A percentile compares a stretch with the other conserved stretches of the same genome.
These are phyloP conservation scores for Crotalus viridis DNA, from an alignment of 2,113 vertebrate genomes.

Conservation along the genomic window DNA sequence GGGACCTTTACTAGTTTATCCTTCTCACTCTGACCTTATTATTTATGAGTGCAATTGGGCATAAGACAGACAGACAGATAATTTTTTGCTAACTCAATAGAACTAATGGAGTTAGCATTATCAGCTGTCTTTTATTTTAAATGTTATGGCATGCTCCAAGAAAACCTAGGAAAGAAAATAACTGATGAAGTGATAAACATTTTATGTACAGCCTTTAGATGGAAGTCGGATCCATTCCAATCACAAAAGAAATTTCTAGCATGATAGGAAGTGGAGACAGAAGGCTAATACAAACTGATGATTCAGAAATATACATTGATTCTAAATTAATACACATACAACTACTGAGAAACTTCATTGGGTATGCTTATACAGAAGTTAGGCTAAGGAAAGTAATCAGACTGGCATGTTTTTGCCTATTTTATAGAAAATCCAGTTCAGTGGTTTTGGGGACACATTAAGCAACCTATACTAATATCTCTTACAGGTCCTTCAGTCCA, in stretches of 20 bases:
- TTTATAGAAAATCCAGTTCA: not conserved
- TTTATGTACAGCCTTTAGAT: not conserved
- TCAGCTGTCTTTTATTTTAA: not conserved
- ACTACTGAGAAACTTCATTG: not conserved
- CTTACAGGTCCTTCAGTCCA: conserved; percentile 53
- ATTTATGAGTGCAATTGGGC: not conserved
- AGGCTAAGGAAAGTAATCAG: not conserved
- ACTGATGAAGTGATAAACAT: not conserved
- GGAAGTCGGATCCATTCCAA: not conserved
- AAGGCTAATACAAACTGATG: not conserved
- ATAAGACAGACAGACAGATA: not conserved
- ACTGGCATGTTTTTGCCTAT: conserved; percentile 2
- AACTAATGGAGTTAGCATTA: not conserved
- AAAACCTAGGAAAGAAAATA: not conserved
- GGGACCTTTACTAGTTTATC: not conserved
- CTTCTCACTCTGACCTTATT: not conserved
- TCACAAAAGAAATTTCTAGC: not conserved
- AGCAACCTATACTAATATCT: not conserved
- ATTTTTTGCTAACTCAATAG: not conserved
- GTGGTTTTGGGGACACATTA: not conserved
- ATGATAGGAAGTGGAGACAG: not conserved
- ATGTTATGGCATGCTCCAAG: not conserved
- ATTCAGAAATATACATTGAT: not conserved
- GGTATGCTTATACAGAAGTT: not conserved
- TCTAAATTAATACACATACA: not conserved